These are phyloP conservation scores for Pecten maximus DNA, from an alignment of 2,888 invertebrate species.

Conservation along the genomic window DNA sequence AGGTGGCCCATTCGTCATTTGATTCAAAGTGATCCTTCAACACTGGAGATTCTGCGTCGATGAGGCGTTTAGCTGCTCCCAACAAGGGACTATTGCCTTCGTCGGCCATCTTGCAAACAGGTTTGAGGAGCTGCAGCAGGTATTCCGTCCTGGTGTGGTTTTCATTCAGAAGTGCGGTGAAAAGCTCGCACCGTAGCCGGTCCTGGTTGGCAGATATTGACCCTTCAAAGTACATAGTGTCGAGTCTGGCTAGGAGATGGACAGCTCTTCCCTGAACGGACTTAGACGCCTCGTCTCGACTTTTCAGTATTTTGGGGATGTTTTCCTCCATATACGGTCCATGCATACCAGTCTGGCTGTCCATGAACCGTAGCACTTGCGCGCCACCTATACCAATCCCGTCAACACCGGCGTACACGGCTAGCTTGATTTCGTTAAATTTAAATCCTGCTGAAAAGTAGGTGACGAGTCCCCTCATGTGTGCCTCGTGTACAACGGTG, in stretches of 20 bases:
- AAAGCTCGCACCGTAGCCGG: conserved; percentile 57
- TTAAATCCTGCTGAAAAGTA: conserved; percentile 71
- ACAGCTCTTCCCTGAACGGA: conserved; percentile 64
- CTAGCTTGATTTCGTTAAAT: conserved; percentile 67
- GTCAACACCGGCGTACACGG: conserved; percentile 67
- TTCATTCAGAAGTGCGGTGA: conserved; percentile 57
- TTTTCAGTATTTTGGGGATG: conserved; percentile 64
- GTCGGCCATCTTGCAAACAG: conserved; percentile 50
- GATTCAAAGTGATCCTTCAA: conserved; percentile 59
- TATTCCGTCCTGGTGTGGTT: conserved; percentile 54
- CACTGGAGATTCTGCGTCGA: conserved; percentile 56
- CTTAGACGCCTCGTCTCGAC: conserved; percentile 63
- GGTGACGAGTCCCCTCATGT: conserved; percentile 64
- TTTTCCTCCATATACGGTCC: conserved; percentile 72
- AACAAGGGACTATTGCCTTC: conserved; percentile 55
- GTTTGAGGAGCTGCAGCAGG: conserved; percentile 43
- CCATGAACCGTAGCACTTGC: conserved; percentile 68
- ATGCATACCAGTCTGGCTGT: conserved; percentile 68
- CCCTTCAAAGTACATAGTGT: conserved; percentile 70
- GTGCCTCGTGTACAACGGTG: conserved; percentile 67
- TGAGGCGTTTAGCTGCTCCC: conserved; percentile 58
- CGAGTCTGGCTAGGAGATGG: conserved; percentile 62
- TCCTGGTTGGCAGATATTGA: conserved; percentile 62
- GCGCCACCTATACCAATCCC: conserved; percentile 70
- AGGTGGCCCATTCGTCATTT: conserved; percentile 57